Evolutionary conservation across 2,113 vertebrate species (phyloP), one percentile per base, ranked within the genome.

Genomic region (Nicator chloris): DNA sequence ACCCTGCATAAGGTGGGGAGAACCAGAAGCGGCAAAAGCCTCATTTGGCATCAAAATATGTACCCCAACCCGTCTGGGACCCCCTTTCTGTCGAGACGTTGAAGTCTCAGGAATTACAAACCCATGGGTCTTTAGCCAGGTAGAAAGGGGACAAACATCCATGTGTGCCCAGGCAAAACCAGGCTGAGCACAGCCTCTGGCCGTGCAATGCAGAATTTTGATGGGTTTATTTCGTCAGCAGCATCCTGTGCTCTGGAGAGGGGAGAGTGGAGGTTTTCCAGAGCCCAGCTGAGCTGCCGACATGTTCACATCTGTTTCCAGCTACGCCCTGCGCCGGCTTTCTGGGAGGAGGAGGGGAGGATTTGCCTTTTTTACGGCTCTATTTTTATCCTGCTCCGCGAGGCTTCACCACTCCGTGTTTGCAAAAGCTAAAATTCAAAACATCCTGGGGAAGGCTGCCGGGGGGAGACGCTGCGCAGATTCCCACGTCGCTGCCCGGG

Each of bases 381-480:
- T 98, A 98, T 98, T 98, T 98, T 98, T 98, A 97, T 95, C 97
- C 94, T 18, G 24, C 93, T 97, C 92, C 3, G 10, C 72, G 12
- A 97, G 94, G 97, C 95, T 97, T 92, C 42, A 14, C 88, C 53
- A 13, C 90, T 83, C 96, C 10, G 11, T 73, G 91, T 95, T 97
- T 96, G 94, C 95, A 83, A 97, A 89, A 97, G 86, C 92, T 96
- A 42, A 87, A 94, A 96, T 97, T 95, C 97, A 97, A 96, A 98
- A 98, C 97, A 97, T 98, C 97, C 97, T 95, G n/a, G 93, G 90
- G 92, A 96, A 96, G 86, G 96, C 95, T 95, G 96, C 86, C 2
- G 66, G 44, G 30, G 83, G 84, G 80, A 93, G 93, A 49, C 4
- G 4, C 63, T 3, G 22, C 31, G 1, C 92, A 68, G 96, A 95